Base-by-base conservation (phyloP, 2,113 vertebrate genomes). In the Notothenia coriiceps region DNA sequence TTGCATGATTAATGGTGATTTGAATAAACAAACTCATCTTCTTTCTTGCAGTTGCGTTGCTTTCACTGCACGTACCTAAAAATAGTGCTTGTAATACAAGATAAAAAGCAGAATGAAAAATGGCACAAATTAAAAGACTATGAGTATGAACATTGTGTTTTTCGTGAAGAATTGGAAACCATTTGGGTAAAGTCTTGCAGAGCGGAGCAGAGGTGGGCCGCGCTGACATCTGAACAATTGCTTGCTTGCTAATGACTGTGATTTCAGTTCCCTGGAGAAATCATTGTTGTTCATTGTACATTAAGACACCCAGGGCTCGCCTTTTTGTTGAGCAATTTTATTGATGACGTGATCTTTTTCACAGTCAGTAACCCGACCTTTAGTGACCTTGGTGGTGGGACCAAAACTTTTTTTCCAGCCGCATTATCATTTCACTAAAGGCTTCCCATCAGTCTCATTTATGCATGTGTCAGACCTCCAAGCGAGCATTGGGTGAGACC, bases 1-100 rank as follows among this genome's bases (percentile, higher is more conserved):
- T 77, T 15, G 51, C 43, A 50, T 88, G 91, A 93, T 90, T 94
- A 93, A 94, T 91, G 81, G 47, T 15, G 54, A 87, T 87, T 84
- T 82, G 80, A 92, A 92, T 87, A 88, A 90, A 91, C 79, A 80
- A 87, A 72, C 43, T 18, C 7, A 20, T 54, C 59, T 44, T 64
- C 79, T 79, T 85, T 89, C 79, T 90, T 70, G 64, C 33, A 1
- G 33, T 75, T 72, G 15, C 52, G 57, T 66, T 77, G 2, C 59
- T 74, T 70, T 68, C 66, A 54, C 12, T 13, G 6, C 62, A 14
- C 20, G 5, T 40, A 61, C 35, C 25, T 9, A 10, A 59, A 85
- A 81, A 54, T n/a, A 50, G 62, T 73, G 29, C 77, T 75, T 91
- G 77, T 84, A 77, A 87, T 70, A 67, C 57, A 55, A 80, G 79